These are phyloP conservation scores for Cataglyphis rosenhaueri DNA, from an alignment of 2,888 invertebrate genomes.

Conservation along the genomic window DNA sequence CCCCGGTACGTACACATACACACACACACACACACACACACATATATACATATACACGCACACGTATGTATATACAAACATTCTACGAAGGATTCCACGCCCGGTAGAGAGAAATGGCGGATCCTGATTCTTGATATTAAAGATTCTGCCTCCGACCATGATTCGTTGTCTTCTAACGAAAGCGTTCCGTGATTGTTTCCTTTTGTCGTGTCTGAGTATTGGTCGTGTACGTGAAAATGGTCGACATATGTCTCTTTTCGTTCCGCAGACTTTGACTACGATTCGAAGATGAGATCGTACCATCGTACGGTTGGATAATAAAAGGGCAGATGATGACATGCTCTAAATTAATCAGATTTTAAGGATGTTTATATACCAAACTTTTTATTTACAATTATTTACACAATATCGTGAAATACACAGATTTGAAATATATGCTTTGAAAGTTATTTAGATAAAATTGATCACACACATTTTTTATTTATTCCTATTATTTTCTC, in stretches of 20 bases:
- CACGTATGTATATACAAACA: constrained; percentile 20
- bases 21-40: background rate
- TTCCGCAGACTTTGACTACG: constrained; percentile 29
- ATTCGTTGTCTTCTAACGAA: constrained; percentile 46
- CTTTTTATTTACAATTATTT: constrained; percentile 5
- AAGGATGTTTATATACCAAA: background rate
- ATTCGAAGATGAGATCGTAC: constrained; percentile 42
- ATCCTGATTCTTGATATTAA: constrained; percentile 62
- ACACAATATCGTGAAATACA: background rate
- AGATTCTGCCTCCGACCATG: constrained; percentile 47
- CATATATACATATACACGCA: background rate
- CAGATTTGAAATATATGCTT: background rate
- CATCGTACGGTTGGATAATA: constrained; percentile 22
- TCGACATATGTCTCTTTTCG: constrained; percentile 56
- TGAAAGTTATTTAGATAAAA: background rate
- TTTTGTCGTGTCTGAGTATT: background rate
- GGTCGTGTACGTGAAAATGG: constrained; percentile 47
- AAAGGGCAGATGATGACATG: constrained; percentile 37
- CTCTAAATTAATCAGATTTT: constrained; percentile 25
- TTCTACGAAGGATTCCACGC: constrained; percentile 59
- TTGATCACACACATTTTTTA: background rate
- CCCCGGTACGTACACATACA: constrained; percentile 2
- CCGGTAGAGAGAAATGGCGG: constrained; percentile 71
- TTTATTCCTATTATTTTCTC: background rate
- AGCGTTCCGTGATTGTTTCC: constrained; percentile 51